Conservation (phyloP, 1,140 invertebrate genomes). For the Hycleus cichorii region DNA sequence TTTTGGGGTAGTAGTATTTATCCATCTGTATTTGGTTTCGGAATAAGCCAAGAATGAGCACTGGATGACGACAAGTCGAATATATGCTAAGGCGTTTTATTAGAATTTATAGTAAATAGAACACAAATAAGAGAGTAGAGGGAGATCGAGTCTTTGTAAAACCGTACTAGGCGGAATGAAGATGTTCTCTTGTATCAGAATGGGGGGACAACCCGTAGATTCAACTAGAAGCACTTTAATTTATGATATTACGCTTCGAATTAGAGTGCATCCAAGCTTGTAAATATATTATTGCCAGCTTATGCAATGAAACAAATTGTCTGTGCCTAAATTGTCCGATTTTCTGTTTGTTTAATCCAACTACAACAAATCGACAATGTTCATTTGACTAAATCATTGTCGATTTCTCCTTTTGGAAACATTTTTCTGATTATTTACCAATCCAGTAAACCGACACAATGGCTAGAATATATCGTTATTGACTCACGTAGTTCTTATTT, state of each 20-base stretch:
- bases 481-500: constrained; percentile 14
- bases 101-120: constrained; percentile 30
- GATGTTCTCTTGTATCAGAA: too few relatives aligned
- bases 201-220: too few relatives aligned
- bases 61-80: neutral
- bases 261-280: constrained; percentile 35
- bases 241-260: constrained; percentile 31
- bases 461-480: constrained; percentile 10
- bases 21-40: too few relatives aligned
- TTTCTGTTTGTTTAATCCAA: constrained; percentile 19
- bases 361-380: neutral
- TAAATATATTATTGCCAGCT: constrained; percentile 36
- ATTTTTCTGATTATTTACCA: constrained; percentile 1
- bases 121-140: constrained; percentile 1
- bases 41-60: too few relatives aligned
- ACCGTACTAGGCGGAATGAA: too few relatives aligned
- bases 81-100: constrained; percentile 25
- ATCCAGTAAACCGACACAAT: constrained; percentile 6
- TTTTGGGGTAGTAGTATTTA: too few relatives aligned
- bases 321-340: constrained; percentile 20
- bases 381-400: neutral
- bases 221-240: constrained; percentile 16
- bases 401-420: too few relatives aligned
- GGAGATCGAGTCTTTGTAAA: too few relatives aligned
- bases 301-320: constrained; percentile 29